Evolutionary conservation across 2,113 vertebrate species (phyloP).

Genomic region (Pithys albifrons): DNA sequence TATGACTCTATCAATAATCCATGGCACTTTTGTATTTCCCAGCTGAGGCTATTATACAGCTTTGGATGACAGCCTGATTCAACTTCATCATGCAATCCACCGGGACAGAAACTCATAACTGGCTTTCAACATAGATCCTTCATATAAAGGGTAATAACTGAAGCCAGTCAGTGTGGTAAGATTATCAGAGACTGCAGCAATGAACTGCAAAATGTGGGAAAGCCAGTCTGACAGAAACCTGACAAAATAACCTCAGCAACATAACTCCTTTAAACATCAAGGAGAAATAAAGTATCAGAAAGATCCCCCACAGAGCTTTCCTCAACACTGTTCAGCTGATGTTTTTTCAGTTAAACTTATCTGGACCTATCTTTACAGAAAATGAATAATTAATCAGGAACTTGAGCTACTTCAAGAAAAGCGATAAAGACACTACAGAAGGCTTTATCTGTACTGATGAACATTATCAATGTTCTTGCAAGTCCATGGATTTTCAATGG

Average conservation of each 20-base stretch:
- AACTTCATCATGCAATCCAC: constrained; percentile 87
- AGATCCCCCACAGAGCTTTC: background rate
- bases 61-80: constrained; percentile 86
- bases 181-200: constrained; percentile 78
- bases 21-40: constrained; percentile 89
- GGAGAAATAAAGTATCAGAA: background rate
- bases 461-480: background rate
- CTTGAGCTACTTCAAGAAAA: background rate
- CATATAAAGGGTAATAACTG: constrained; percentile 89
- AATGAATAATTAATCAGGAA: constrained; percentile 23
- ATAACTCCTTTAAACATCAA: constrained; percentile 3
- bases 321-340: background rate
- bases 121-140: constrained; percentile 89
- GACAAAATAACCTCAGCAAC: constrained; percentile 36
- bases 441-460: background rate
- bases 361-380: background rate
- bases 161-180: constrained; percentile 81
- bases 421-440: background rate
- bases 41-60: constrained; percentile 85
- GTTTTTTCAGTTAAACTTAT: constrained; percentile 9
- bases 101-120: constrained; percentile 95
- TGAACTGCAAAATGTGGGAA: constrained; percentile 74
- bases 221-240: constrained; percentile 70
- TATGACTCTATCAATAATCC: constrained; percentile 94
- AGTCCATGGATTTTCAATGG: background rate